Evolutionary conservation across 2,113 vertebrate genomes (phyloP), one percentile per base, ranked within the genome.

Genomic region (Oreochromis niloticus): DNA sequence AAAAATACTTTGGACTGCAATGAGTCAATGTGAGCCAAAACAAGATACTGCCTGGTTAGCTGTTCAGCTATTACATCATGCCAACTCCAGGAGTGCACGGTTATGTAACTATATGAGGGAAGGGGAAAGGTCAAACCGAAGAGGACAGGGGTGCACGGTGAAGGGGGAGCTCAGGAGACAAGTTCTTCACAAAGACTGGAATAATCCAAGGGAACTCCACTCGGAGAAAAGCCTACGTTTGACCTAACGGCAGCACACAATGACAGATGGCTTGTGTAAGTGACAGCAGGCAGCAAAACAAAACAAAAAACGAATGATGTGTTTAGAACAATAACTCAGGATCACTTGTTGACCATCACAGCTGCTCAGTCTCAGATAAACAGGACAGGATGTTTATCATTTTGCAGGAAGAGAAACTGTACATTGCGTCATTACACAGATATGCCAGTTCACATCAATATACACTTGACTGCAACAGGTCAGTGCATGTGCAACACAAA

Each of bases 31-130:
- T 71, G 46, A 71, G 32, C 41, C 86, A 68, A 79, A 92, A 87
- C 80, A 91, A 71, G 85, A 82, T 39, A 3, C 61, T 4, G 41
- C 43, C 75, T 81, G 36, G 73, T 81, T 52, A 80, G 86, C 73
- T 22, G 30, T 81, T 86, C 63, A 24, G 24, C 80, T 55, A 57
- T 84, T 89, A 81, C 57, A 10, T 94, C 91, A 93, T 46, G 27
- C 22, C 19, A 82, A 71, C 88, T 89, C 80, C 41, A 73, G 61
- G 55, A 92, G 78, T 24, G 16, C 54, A 68, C 2, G 14, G 32
- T 94, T 95, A 93, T 82, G 83, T 57, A 93, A 95, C 75, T 54
- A 73, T 8, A 61, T 80, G 89, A 81, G 85, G 88, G 73, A 81
- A 63, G 86, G 91, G 84, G 82, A 68, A 19, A 36, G 19, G 66